Percentiles rank a stretch among this genome's conserved stretches.
Evolutionary conservation across 2,888 invertebrate genomes (phyloP).

Genomic region (Cotesia congregata): DNA sequence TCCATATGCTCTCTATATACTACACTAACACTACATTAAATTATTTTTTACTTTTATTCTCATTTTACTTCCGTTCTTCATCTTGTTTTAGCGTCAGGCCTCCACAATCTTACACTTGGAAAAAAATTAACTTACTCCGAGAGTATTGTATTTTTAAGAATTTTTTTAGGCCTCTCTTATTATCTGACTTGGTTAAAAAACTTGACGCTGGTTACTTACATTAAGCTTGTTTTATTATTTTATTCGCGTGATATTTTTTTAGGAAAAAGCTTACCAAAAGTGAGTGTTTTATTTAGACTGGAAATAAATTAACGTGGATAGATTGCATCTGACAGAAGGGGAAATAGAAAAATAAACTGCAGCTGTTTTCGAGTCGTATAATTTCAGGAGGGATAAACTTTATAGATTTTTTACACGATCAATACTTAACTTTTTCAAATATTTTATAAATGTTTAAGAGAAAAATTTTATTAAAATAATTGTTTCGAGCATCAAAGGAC

Average conservation of each 20-base stretch:
- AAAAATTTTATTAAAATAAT: too few relatives aligned
- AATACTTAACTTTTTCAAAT: not conserved
- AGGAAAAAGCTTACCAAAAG: not conserved
- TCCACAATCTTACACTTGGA: too few relatives aligned
- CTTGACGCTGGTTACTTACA: not conserved
- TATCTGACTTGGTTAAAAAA: not conserved
- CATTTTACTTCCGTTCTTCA: not conserved
- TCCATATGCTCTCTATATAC: conserved; percentile 35
- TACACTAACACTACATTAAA: not conserved
- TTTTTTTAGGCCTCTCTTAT: not conserved
- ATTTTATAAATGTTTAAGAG: too few relatives aligned
- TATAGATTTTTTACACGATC: conserved; percentile 8
- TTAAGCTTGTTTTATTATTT: not conserved
- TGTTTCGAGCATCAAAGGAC: too few relatives aligned
- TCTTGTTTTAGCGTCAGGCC: not conserved
- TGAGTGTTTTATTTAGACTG: not conserved
- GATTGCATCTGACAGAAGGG: not conserved
- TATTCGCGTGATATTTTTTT: not conserved
- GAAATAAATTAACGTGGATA: not conserved
- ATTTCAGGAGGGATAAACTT: not conserved
- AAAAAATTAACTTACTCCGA: too few relatives aligned
- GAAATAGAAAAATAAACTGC: conserved; percentile 2
- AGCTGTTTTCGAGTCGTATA: conserved; percentile 3
- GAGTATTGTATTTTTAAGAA: too few relatives aligned
- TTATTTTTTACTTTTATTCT: not conserved